Conservation (phyloP, 2,797 vertebrate genomes). For the Chaunax sp. region DNA sequence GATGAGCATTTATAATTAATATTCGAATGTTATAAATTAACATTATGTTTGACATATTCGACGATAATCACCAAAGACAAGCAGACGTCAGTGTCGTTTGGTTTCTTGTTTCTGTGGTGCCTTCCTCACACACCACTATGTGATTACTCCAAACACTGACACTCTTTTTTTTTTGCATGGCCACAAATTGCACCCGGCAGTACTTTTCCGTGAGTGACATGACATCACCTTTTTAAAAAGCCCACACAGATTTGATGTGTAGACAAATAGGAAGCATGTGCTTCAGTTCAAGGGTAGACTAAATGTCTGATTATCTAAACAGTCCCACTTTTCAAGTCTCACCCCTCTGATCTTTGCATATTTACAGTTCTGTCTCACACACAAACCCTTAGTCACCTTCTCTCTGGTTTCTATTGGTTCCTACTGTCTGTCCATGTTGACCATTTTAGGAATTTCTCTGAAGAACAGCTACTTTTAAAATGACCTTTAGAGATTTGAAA, state of each 20-base stretch:
- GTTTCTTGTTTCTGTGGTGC: neutral
- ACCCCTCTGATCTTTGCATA: neutral
- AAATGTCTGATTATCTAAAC: constrained; percentile 28
- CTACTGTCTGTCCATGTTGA: neutral
- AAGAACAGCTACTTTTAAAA: constrained; percentile 2
- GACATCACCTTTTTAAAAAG: constrained; percentile 39
- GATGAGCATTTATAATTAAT: too few relatives aligned
- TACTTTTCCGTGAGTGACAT: constrained; percentile 64
- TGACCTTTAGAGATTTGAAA: neutral
- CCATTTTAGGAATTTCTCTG: neutral
- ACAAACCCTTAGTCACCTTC: neutral
- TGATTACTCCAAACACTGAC: constrained; percentile 23
- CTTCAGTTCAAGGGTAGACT: constrained; percentile 16
- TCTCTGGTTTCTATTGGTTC: neutral
- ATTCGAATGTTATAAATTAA: too few relatives aligned
- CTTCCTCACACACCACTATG: neutral
- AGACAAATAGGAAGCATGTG: constrained; percentile 44
- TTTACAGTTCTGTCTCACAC: constrained; percentile 1
- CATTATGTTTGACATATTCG: too few relatives aligned
- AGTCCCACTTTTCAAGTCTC: neutral
- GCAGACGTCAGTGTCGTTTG: too few relatives aligned
- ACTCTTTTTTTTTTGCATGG: constrained; percentile 62
- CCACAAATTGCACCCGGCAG: constrained; percentile 31
- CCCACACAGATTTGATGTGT: constrained; percentile 40
- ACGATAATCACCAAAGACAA: too few relatives aligned